Evolutionary conservation across 2,888 invertebrate species (phyloP), one percentile per base, ranked within the genome.

Genomic region (Nymphalis c-album): DNA sequence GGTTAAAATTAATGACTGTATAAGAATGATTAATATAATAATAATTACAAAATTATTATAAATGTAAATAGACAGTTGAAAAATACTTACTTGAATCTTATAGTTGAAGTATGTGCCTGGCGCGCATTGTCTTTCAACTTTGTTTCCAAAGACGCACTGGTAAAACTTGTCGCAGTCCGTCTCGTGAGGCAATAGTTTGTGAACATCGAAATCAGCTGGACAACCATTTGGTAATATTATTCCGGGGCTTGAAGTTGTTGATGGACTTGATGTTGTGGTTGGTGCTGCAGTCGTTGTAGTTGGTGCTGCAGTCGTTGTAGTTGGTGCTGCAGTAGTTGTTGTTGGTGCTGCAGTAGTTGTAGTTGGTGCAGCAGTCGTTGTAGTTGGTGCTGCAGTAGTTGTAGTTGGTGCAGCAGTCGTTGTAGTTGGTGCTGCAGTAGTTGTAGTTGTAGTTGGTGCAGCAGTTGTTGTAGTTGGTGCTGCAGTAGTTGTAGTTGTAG

Each of bases 121-220:
- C 0, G 76, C 74, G 47, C 88, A 88, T 0, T 67, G 47, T 7
- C 73, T 74, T 51, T 77, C 78, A 0, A 81, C 75, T 26, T 74
- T 74, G 1, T 79, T 69, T 7, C 87, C 88, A 13, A 73, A 68
- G 0, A 77, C 75, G 62, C 88, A 88, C 58, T 82, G 75, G 73
- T 86, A 87, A 76, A 80, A 87, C 51, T 75, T 78, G 8, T 70
- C 61, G 69, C 87, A 88, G 5, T 82, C 72, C 0, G 74, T 74
- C 22, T 81, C 83, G 13, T 86, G 84, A 0, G 87, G 85, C 2
- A 87, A 58, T 0, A 85, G 78, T 3, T 76, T 64, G 20, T 83
- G 76, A 1, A 80, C 67, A 16, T 71, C 55, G 51, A 74, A 79
- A 63, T 82, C 74, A 3, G 72, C 74, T 0, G 85, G 85, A 26